A percentile compares a stretch with the other conserved stretches of the same genome.
Evolutionary conservation across 2,888 invertebrate genomes (phyloP).

Genomic region (Mactromeris polynyma): DNA sequence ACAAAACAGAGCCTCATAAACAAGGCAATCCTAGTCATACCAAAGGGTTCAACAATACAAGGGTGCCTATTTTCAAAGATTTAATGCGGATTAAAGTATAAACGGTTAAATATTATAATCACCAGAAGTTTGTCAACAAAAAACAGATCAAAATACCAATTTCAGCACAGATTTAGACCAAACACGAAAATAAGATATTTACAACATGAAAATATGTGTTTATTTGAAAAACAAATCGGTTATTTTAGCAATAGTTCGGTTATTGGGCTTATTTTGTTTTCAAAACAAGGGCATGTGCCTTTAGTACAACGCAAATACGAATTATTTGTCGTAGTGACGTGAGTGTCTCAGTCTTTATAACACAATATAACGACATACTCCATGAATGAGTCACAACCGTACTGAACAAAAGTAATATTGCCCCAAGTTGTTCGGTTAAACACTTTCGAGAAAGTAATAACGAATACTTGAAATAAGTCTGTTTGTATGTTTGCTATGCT

Average conservation of each 20-base stretch:
- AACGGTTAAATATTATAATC: background rate
- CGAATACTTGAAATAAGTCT: background rate
- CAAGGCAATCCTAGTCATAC: background rate
- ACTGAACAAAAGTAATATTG: slow-evolving; percentile 43
- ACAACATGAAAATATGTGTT: background rate
- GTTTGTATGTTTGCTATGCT: background rate
- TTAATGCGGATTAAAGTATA: background rate
- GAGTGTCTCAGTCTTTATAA: slow-evolving; percentile 46
- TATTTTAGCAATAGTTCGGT: background rate
- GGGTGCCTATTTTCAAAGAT: background rate
- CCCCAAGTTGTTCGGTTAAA: slow-evolving; percentile 30
- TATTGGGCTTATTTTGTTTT: background rate
- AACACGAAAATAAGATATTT: background rate
- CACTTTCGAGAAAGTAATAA: slow-evolving; percentile 21
- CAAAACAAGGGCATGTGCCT: background rate
- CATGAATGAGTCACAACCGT: slow-evolving; percentile 30
- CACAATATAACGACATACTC: slow-evolving; percentile 41
- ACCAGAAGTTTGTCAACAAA: background rate
- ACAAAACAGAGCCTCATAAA: background rate
- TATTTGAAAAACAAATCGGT: background rate
- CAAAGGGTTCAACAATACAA: background rate
- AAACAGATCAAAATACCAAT: background rate
- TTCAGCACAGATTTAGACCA: background rate
- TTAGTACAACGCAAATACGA: background rate
- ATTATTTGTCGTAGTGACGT: background rate